Evolutionary conservation across 2,888 invertebrate genomes (phyloP).

Genomic region (Oeneis ivallda): DNA sequence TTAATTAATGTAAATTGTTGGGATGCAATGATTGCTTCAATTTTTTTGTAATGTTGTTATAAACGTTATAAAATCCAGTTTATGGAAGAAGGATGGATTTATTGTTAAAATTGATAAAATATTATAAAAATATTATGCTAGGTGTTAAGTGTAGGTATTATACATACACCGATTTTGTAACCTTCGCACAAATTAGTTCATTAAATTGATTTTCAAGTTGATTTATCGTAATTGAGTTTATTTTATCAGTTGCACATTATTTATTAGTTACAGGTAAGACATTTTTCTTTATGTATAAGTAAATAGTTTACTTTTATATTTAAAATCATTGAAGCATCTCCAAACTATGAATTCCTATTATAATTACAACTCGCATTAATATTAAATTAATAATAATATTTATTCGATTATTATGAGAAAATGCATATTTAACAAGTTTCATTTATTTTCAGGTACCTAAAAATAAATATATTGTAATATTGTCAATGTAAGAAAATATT

Average conservation of each 20-base stretch:
- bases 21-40: constrained; percentile 24
- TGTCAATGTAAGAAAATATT: constrained; percentile 35
- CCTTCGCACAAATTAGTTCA: constrained; percentile 11
- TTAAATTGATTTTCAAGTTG: neutral
- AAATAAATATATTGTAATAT: constrained; percentile 9
- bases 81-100: constrained; percentile 11
- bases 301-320: neutral
- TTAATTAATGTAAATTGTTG: constrained; percentile 28
- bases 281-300: neutral
- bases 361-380: constrained; percentile 19
- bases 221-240: neutral
- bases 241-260: neutral
- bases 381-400: constrained; percentile 17
- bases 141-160: neutral
- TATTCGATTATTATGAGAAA: constrained; percentile 18
- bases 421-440: constrained; percentile 13
- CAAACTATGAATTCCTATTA: constrained; percentile 19
- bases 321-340: neutral
- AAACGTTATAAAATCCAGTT: constrained; percentile 18
- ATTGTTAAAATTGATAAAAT: constrained; percentile 4
- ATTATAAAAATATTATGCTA: no score
- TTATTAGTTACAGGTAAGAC: neutral
- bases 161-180: neutral
- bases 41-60: constrained; percentile 33
- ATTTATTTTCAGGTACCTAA: constrained; percentile 15